These are phyloP conservation scores for Ailuropoda melanoleuca DNA, from an alignment of 2,113 vertebrate species.

Conservation along the genomic window DNA sequence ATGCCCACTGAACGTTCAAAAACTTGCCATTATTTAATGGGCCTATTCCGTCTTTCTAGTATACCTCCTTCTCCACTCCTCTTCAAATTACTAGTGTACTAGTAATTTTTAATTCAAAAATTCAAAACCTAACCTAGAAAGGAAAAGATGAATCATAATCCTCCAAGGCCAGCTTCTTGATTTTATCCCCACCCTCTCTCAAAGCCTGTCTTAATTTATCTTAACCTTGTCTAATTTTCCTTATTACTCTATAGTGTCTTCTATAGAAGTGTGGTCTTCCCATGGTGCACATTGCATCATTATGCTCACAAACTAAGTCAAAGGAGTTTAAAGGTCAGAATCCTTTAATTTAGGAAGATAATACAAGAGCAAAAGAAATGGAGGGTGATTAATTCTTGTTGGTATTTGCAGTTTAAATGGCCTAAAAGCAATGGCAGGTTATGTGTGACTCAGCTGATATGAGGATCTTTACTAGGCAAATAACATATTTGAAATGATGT, in stretches of 20 bases:
- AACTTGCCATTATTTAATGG: background rate
- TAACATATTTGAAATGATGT: conserved; percentile 50
- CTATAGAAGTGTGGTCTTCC: background rate
- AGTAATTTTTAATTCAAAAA: background rate
- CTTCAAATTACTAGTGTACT: background rate
- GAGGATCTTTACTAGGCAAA: conserved; percentile 16
- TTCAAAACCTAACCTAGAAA: background rate
- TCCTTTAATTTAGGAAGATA: conserved; percentile 51
- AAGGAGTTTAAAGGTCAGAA: conserved; percentile 56
- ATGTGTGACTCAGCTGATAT: conserved; percentile 39
- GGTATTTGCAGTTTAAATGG: conserved; percentile 47
- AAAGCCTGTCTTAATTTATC: conserved; percentile 5
- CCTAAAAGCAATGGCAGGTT: conserved; percentile 36
- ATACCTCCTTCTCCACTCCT: background rate
- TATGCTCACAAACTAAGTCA: conserved; percentile 55
- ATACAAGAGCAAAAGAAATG: conserved; percentile 49
- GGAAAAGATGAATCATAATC: background rate
- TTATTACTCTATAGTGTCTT: conserved; percentile 1
- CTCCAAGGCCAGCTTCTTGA: background rate
- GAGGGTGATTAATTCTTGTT: conserved; percentile 55
- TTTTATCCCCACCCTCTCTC: background rate
- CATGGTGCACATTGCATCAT: background rate
- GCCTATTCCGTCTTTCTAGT: background rate
- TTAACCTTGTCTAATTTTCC: background rate
- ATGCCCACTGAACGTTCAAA: background rate